A percentile compares a stretch with the other conserved stretches of the same genome.
Evolutionary conservation across 2,888 invertebrate genomes (phyloP).

Genomic region (Andricus curvator): DNA sequence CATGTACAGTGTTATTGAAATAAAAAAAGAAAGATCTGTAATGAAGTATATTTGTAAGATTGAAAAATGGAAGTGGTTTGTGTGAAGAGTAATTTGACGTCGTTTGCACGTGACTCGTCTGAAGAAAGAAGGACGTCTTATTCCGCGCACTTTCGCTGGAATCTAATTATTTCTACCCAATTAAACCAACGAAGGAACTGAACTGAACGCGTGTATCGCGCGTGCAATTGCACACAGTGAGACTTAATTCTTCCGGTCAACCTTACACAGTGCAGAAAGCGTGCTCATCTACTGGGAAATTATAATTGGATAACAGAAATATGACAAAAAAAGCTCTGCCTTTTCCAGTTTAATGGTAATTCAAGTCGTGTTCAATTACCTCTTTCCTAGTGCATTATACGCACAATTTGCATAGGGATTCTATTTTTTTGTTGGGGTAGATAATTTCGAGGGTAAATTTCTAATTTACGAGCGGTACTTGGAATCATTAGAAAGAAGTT

Average conservation of each 20-base stretch:
- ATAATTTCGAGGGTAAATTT: no score
- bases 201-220: conserved; percentile 30
- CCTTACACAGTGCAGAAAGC: conserved; percentile 22
- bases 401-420: not conserved
- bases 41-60: not conserved
- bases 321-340: conserved; percentile 8
- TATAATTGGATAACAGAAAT: conserved; percentile 38
- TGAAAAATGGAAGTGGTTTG: conserved; percentile 3
- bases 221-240: conserved; percentile 26
- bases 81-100: not conserved
- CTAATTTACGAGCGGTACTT: no score
- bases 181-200: conserved; percentile 33
- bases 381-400: conserved; percentile 3
- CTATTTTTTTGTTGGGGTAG: not conserved
- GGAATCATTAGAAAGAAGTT: no score
- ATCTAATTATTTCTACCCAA: conserved; percentile 39
- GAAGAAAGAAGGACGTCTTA: conserved; percentile 29
- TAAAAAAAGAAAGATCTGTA: not conserved
- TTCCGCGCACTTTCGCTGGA: conserved; percentile 37
- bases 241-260: conserved; percentile 31
- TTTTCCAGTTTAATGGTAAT: not conserved
- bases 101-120: conserved; percentile 1
- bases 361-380: conserved; percentile 24
- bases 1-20: not conserved
- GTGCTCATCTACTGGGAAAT: conserved; percentile 37